Percentiles rank a stretch among this genome's conserved stretches.
phyloP scores from a whole-genome alignment of 2,797 vertebrate genomes.

The Geotrypetes seraphini region DNA sequence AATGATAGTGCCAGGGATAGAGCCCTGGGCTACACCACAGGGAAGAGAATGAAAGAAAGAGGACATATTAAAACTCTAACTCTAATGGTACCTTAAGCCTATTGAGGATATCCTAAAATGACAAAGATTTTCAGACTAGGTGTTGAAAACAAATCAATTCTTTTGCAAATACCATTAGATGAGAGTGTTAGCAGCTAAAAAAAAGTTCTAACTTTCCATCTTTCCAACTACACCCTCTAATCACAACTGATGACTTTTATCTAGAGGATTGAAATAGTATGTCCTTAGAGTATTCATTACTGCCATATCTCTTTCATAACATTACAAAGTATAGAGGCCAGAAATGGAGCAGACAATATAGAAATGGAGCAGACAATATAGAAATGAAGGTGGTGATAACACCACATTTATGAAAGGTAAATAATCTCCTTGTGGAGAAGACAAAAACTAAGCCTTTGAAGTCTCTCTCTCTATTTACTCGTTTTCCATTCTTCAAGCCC shows the following conservation, averaged over 20 bases:
- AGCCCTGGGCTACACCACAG: no score
- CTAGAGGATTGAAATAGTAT: conserved; percentile 16
- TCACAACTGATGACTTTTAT: conserved; percentile 23
- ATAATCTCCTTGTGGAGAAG: not conserved
- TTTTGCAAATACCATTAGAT: conserved; percentile 13
- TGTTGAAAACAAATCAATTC: not conserved
- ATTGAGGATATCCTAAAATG: not conserved
- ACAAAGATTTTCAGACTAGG: not conserved
- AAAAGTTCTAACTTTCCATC: conserved; percentile 19
- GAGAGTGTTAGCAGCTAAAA: conserved; percentile 19
- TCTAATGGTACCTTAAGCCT: conserved; percentile 1
- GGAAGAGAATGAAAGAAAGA: no score
- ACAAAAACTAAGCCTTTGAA: not conserved
- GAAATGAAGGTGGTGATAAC: not conserved
- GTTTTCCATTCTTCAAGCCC: rapidly evolving
- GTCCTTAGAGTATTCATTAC: conserved; percentile 13
- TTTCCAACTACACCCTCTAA: conserved; percentile 20
- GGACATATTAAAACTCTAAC: not conserved
- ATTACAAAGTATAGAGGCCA: conserved; percentile 3
- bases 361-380: not conserved
- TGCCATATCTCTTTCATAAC: not conserved
- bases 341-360: not conserved
- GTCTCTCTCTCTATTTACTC: not conserved
- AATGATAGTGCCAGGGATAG: no score
- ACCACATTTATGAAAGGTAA: not conserved